Evolutionary conservation across 2,888 invertebrate genomes (phyloP).

Genomic region (Andrena flavipes): DNA sequence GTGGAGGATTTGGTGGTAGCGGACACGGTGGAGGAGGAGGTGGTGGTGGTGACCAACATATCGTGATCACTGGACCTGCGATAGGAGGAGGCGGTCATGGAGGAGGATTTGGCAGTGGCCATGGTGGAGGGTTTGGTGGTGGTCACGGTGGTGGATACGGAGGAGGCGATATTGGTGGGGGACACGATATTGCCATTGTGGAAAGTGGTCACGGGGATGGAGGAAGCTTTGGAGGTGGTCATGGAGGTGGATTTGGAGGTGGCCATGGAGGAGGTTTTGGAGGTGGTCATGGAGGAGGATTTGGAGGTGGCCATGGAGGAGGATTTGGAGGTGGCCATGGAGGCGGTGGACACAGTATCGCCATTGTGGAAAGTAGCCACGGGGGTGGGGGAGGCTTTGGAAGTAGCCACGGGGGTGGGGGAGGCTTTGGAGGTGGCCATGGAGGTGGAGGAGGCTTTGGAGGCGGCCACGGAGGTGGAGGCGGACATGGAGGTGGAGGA

Average conservation of each 20-base stretch:
- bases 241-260: slow-evolving; percentile 30
- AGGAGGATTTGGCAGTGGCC: background rate
- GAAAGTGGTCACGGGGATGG: slow-evolving; percentile 45
- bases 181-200: slow-evolving; percentile 28
- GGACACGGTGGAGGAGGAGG: slow-evolving; percentile 23
- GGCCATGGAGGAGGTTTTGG: slow-evolving; percentile 40
- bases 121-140: slow-evolving; percentile 38
- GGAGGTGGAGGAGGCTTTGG: slow-evolving; percentile 26
- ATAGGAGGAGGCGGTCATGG: slow-evolving; percentile 30
- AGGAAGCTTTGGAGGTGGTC: slow-evolving; percentile 1
- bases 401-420: slow-evolving; percentile 32
- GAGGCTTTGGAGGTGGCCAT: slow-evolving; percentile 9
- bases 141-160: background rate
- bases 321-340: slow-evolving; percentile 43
- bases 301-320: slow-evolving; percentile 41
- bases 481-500: slow-evolving; percentile 13
- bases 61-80: no score
- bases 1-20: slow-evolving; percentile 23
- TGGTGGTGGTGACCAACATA: background rate
- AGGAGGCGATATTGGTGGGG: slow-evolving; percentile 37
- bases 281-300: slow-evolving; percentile 33
- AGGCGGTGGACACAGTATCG: slow-evolving; percentile 29
- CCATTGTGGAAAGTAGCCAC: slow-evolving; percentile 3
- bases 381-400: slow-evolving; percentile 37
- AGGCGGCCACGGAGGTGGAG: slow-evolving; percentile 41